phyloP scores from a whole-genome alignment of 1,140 invertebrate species.

The Cotesia typhae region DNA sequence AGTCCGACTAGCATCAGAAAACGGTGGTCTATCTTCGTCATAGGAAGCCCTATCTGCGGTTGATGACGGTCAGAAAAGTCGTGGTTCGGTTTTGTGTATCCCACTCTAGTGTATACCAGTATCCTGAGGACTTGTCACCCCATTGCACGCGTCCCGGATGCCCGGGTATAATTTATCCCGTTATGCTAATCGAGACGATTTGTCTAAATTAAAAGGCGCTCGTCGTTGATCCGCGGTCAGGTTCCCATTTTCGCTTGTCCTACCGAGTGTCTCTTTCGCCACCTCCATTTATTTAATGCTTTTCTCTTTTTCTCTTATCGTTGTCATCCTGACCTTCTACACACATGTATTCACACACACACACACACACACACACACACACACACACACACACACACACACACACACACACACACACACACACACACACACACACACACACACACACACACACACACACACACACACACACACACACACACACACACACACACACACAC shows the following conservation, averaged over 20 bases:
- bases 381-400: background rate
- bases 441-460: constrained; percentile 20
- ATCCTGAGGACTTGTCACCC: constrained; percentile 44
- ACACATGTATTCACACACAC: constrained; percentile 19
- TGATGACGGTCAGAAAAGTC: constrained; percentile 23
- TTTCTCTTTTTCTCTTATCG: constrained; percentile 15
- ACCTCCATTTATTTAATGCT: too few relatives aligned
- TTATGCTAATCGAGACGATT: constrained; percentile 68
- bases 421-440: constrained; percentile 11
- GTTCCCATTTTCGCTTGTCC: constrained; percentile 47
- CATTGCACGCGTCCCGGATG: constrained; percentile 31
- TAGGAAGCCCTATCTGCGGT: background rate
- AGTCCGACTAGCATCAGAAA: too few relatives aligned
- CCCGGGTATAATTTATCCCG: constrained; percentile 63
- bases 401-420: background rate
- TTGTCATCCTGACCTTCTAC: constrained; percentile 19
- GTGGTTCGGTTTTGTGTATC: constrained; percentile 16
- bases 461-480: constrained; percentile 8
- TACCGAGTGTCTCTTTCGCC: constrained; percentile 25
- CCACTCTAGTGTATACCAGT: background rate
- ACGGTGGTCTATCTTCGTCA: background rate
- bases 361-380: constrained; percentile 1
- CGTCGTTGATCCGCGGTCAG: constrained; percentile 52
- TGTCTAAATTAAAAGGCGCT: constrained; percentile 68
- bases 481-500: constrained; percentile 16